A percentile compares a stretch with the other conserved stretches of the same genome.
Conservation (phyloP, 2,888 invertebrate species). For the Craniophora ligustri region DNA sequence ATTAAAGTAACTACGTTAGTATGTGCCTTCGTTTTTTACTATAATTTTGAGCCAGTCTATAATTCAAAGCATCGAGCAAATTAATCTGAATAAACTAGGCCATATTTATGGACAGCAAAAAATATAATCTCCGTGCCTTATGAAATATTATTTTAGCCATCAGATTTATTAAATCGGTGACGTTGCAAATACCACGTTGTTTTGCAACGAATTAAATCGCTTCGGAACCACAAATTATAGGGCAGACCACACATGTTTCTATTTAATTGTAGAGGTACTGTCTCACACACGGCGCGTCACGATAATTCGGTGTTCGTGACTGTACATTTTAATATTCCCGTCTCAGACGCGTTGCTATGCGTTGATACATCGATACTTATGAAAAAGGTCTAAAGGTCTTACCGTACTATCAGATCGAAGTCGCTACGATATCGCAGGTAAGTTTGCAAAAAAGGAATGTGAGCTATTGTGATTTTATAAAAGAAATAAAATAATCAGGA, state of each 20-base stretch:
- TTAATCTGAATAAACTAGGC: conserved; percentile 23
- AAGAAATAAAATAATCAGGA: background rate
- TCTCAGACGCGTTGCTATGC: conserved; percentile 75
- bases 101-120: conserved; percentile 22
- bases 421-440: conserved; percentile 24
- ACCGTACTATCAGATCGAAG: conserved; percentile 16
- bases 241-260: conserved; percentile 59
- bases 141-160: conserved; percentile 26
- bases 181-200: conserved; percentile 44
- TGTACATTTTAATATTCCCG: conserved; percentile 79
- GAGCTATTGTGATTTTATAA: background rate
- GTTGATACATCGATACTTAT: conserved; percentile 79
- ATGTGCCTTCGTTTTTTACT: too few species aligned
- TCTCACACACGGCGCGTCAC: conserved; percentile 62
- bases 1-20: too few species aligned
- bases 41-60: conserved; percentile 7
- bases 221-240: conserved; percentile 48
- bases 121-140: conserved; percentile 24
- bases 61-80: conserved; percentile 6
- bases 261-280: conserved; percentile 57
- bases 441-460: background rate
- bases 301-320: conserved; percentile 78
- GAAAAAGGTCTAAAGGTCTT: conserved; percentile 31
- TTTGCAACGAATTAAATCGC: conserved; percentile 36
- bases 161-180: conserved; percentile 48